These are phyloP conservation scores for Drosophila busckii DNA, from an alignment of 1,140 invertebrate genomes.

Conservation along the genomic window DNA sequence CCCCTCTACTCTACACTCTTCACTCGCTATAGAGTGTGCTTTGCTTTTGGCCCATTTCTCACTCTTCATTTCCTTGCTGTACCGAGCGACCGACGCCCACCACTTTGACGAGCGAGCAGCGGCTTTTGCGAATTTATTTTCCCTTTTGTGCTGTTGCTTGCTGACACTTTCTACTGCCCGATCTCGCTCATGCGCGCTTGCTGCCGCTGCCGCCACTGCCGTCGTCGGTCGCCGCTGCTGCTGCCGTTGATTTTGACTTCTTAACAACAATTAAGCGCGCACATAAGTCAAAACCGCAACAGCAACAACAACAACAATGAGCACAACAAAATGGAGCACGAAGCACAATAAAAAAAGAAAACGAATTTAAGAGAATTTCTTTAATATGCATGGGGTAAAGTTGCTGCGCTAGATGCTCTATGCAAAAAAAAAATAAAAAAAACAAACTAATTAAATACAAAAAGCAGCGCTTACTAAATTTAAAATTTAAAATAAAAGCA, in stretches of 20 bases:
- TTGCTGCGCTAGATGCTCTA: too few relatives aligned
- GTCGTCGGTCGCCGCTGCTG: slow-evolving; percentile 6
- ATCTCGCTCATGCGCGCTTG: too few relatives aligned
- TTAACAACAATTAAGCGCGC: slow-evolving; percentile 74
- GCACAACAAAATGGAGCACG: slow-evolving; percentile 63
- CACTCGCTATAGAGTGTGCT: not conserved
- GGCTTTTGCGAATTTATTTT: slow-evolving; percentile 63
- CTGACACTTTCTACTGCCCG: too few relatives aligned
- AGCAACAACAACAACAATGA: slow-evolving; percentile 49
- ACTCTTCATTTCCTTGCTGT: slow-evolving; percentile 19
- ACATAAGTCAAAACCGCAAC: slow-evolving; percentile 72
- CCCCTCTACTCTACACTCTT: not conserved
- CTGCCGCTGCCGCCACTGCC: not conserved
- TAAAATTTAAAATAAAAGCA: too few relatives aligned
- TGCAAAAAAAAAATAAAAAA: too few relatives aligned
- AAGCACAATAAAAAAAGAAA: slow-evolving; percentile 17
- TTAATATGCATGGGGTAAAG: too few relatives aligned
- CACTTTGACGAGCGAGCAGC: slow-evolving; percentile 52
- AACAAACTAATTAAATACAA: too few relatives aligned
- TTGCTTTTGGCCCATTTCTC: not conserved
- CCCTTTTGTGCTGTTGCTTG: slow-evolving; percentile 33
- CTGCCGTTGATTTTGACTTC: slow-evolving; percentile 69
- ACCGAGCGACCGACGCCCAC: slow-evolving; percentile 14
- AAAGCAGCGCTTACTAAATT: too few relatives aligned
- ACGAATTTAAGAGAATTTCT: not conserved